Percentiles rank a stretch among this genome's conserved stretches.
These are phyloP conservation scores for Atherinosoma microstoma DNA, from an alignment of 2,797 vertebrate species.

Conservation along the genomic window DNA sequence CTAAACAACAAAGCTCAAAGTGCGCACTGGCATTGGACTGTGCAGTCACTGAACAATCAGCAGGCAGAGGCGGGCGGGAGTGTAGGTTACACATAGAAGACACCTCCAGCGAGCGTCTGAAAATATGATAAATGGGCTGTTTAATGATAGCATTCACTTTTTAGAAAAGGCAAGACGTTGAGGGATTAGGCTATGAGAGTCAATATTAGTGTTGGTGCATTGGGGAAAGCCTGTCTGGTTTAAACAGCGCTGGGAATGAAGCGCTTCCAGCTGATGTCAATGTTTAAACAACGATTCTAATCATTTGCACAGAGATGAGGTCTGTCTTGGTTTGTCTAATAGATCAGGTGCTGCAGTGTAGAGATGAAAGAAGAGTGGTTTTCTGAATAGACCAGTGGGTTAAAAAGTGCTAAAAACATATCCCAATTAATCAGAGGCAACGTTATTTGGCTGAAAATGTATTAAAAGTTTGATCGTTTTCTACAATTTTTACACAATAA, in stretches of 20 bases:
- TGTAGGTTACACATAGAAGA: slow-evolving; percentile 34
- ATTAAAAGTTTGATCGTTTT: background rate
- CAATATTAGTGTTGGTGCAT: slow-evolving; percentile 80
- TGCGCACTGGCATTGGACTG: slow-evolving; percentile 53
- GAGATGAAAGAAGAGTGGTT: slow-evolving; percentile 37
- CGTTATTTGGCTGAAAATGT: background rate
- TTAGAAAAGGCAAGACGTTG: slow-evolving; percentile 75
- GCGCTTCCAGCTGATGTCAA: slow-evolving; percentile 81
- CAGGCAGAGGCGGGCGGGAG: slow-evolving; percentile 31
- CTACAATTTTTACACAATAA: background rate
- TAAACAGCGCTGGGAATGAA: slow-evolving; percentile 74
- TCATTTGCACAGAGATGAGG: slow-evolving; percentile 79
- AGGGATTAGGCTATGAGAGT: slow-evolving; percentile 77
- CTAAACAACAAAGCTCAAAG: slow-evolving; percentile 63
- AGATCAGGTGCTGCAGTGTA: slow-evolving; percentile 54
- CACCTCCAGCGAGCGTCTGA: slow-evolving; percentile 51
- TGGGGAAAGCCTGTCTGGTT: slow-evolving; percentile 75
- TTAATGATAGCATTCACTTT: slow-evolving; percentile 72
- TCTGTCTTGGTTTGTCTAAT: slow-evolving; percentile 64
- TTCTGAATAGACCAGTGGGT: slow-evolving; percentile 15
- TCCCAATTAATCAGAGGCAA: background rate
- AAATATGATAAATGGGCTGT: slow-evolving; percentile 81
- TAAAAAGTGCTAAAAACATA: background rate
- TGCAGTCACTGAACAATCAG: slow-evolving; percentile 52
- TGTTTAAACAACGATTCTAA: slow-evolving; percentile 82